phyloP scores from a whole-genome alignment of 2,797 vertebrate genomes.

The Cyclura pinguis region DNA sequence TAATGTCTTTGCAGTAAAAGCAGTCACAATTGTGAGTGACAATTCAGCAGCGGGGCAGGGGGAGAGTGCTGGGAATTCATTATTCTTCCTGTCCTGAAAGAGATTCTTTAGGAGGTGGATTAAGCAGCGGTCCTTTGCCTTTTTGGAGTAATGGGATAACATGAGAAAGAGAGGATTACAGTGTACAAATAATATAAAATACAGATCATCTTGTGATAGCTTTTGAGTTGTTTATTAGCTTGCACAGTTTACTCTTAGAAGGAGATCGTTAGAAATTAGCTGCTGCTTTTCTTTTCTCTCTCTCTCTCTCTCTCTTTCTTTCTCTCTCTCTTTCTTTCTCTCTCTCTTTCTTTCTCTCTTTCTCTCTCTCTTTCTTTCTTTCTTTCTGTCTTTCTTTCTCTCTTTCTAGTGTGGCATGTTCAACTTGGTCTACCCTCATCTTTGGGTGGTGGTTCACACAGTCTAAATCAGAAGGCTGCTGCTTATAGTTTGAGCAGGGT shows the following conservation, averaged over 20 bases:
- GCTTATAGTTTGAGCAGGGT: not conserved
- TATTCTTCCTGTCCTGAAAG: not conserved
- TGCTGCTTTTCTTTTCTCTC: no score
- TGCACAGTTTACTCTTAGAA: not conserved
- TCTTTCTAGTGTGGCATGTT: no score
- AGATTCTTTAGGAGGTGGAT: not conserved
- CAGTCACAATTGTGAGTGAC: not conserved
- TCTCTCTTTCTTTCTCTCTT: no score
- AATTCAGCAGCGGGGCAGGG: not conserved
- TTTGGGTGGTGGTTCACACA: not conserved
- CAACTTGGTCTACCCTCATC: no score
- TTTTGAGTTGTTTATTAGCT: not conserved
- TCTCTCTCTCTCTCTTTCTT: no score
- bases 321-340: no score
- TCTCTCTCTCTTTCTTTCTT: no score
- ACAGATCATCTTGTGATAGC: no score
- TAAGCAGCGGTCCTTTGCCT: not conserved
- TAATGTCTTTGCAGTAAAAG: not conserved
- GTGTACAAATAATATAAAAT: not conserved
- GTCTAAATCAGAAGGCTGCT: not conserved
- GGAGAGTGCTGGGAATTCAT: no score
- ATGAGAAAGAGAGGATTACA: no score
- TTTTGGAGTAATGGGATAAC: not conserved
- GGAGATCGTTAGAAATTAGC: no score
- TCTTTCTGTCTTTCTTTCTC: no score